Base-by-base conservation (phyloP, 2,888 invertebrate genomes). In the Escarpia spicata region DNA sequence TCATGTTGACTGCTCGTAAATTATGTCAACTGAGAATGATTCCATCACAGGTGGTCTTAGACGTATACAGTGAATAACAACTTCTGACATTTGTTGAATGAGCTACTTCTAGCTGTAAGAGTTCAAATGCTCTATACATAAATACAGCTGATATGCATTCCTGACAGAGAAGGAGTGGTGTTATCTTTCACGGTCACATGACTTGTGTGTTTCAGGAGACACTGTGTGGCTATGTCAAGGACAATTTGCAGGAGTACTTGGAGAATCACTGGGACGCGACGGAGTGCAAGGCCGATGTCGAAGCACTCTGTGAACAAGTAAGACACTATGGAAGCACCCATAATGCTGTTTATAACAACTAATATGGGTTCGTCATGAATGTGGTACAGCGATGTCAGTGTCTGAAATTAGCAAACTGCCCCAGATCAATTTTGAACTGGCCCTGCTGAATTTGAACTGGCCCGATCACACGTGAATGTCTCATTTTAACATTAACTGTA, bases 171-270 rank as follows among this genome's bases (percentile, higher is more conserved):
- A 6, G 75, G 19, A 75, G 75, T 75, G 75, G n/a, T 75, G 75
- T 75, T 6, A 9, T 52, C 52, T 52, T 75, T 75, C n/a, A n/a
- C 6, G 19, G 75, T 75, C 75, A 75, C 75, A 75, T 75, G 26
- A 75, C 75, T 26, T 15, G 19, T 19, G 75, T 15, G 75, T 75
- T n/a, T 37, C 94, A 97, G 97, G 97, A 97, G 91, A 95, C 95
- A 92, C 94, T 97, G 44, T 97, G 97, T 94, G 96, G 96, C 0
- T 99, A 98, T 95, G 98, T 98, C 0, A 97, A 97, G 94, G 97
- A 98, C 93, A 97, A 98, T 95, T 97, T 98, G 44, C 97, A 98
- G 95, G 97, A 97, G 92, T 98, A 97, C 96, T 96, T 99, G 92
- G 97, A 97, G 93, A 97, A 97, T 45, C 97, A 98, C 94, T 98